Base-by-base conservation (phyloP, 2,797 vertebrate species). In the Sebastes variabilis region DNA sequence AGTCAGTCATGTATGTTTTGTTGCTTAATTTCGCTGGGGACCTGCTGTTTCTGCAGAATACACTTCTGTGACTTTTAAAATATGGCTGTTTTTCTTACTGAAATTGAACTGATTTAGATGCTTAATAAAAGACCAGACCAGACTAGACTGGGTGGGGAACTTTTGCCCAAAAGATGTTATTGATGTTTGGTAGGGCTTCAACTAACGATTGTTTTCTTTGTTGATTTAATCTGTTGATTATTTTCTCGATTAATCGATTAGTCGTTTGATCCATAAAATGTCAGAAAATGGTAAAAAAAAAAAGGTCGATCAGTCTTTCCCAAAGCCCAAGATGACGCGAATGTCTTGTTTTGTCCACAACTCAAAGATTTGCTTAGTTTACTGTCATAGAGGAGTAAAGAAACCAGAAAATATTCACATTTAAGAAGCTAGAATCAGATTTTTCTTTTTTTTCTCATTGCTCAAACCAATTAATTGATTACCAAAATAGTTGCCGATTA, bases 61-160 rank as follows among this genome's bases (percentile, higher is more conserved):
- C 76, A 22, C 34, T 32, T 72, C 42, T 89, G 77, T 84, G 78
- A 87, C 67, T 86, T 90, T 84, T 71, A 52, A 83, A 88, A 80
- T 36, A 32, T 59, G 72, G 67, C 72, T 34, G 70, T 83, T 89
- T 70, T 92, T 90, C 72, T 82, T 86, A 90, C 73, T 88, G 88
- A 87, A 86, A 84, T 13, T 85, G 64, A 90, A 78, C 58, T 81
- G 70, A 90, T 78, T 82, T 75, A 77, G 81, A 86, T 81, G 89
- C 84, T 90, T 49, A 93, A 94, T 93, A 93, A 93, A 93, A 80
- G 65, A 87, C 73, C 72, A 86, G 65, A 86, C 73, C 72, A 86
- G 74, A 79, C 46, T 38, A 46, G 75, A 86, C 75, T 68, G 69
- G 32, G 29, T 66, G 58, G 71, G 56, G 25, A 66, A 46, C 11